phyloP scores from a whole-genome alignment of 2,797 vertebrate genomes.

The Danio kyathit region DNA sequence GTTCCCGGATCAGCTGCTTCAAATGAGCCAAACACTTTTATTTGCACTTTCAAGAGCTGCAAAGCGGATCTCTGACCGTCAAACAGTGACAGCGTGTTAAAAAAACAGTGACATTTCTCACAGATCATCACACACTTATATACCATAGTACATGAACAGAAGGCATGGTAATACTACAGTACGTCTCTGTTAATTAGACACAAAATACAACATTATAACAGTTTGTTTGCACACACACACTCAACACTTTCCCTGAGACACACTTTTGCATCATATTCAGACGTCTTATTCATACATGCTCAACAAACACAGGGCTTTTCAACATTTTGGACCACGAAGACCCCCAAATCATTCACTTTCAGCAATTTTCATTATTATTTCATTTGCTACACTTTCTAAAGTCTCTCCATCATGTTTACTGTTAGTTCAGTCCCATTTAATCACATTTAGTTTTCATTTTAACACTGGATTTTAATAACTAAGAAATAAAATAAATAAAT shows the following conservation, averaged over 20 bases:
- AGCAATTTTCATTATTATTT: too few relatives aligned
- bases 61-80: slow-evolving; percentile 4
- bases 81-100: not conserved
- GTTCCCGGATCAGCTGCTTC: slow-evolving; percentile 16
- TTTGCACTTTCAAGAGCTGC: slow-evolving; percentile 24
- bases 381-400: too few relatives aligned
- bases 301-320: not conserved
- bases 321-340: not conserved
- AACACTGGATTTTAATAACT: too few relatives aligned
- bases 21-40: slow-evolving; percentile 6
- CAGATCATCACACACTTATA: too few relatives aligned
- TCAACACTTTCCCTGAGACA: not conserved
- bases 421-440: not conserved
- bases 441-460: too few relatives aligned
- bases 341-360: not conserved
- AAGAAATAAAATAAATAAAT: too few relatives aligned
- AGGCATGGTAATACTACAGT: not conserved
- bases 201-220: not conserved
- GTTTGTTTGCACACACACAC: not conserved
- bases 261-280: not conserved
- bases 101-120: too few relatives aligned
- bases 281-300: not conserved
- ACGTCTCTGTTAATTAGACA: not conserved
- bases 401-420: too few relatives aligned
- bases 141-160: not conserved